Conservation (phyloP, 2,113 vertebrate genomes). For the Anser brachyrhynchus region DNA sequence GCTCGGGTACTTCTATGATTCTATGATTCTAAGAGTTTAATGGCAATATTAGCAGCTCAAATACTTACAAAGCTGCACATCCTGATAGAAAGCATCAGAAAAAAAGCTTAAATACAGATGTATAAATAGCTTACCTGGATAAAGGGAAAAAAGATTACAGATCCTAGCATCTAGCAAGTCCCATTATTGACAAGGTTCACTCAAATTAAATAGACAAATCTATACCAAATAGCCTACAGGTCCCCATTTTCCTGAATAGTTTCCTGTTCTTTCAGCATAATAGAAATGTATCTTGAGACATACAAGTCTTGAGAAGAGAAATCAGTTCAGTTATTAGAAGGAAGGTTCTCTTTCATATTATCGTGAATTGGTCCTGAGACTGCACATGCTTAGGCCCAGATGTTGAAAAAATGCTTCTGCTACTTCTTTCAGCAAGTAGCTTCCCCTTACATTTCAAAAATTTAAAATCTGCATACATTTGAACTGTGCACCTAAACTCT, state of each 20-base stretch:
- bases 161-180: neutral
- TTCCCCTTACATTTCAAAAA: neutral
- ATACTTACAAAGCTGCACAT: neutral
- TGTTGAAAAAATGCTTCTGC: neutral
- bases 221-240: neutral
- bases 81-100: neutral
- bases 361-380: neutral
- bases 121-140: neutral
- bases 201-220: constrained; percentile 6
- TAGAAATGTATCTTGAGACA: neutral
- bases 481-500: neutral
- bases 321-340: neutral
- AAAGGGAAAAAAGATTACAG: neutral
- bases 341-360: neutral
- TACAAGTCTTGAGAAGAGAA: neutral
- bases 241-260: neutral
- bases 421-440: neutral
- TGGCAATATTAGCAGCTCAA: neutral
- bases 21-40: neutral
- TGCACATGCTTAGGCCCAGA: neutral
- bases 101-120: neutral
- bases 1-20: too few species aligned
- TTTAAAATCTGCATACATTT: neutral
- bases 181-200: neutral
- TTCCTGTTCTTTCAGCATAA: neutral